Evolutionary conservation across 2,888 invertebrate genomes (phyloP).

Genomic region (Temnothorax rugatulus): DNA sequence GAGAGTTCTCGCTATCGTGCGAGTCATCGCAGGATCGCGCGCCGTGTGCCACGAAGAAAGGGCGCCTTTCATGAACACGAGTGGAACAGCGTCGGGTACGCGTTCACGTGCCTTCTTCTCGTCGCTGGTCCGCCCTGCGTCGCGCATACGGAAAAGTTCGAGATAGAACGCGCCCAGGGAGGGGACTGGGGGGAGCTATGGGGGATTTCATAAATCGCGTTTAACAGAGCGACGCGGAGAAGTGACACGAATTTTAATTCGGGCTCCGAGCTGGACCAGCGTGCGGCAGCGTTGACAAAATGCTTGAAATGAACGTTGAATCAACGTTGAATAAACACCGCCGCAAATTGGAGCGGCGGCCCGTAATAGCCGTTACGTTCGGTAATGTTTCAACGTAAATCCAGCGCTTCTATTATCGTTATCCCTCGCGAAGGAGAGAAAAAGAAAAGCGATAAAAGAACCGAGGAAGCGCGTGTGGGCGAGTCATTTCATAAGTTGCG

Average conservation of each 20-base stretch:
- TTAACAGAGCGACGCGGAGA: slow-evolving; percentile 41
- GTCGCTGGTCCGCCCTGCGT: neutral
- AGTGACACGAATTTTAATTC: slow-evolving; percentile 51
- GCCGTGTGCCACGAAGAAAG: slow-evolving; percentile 70
- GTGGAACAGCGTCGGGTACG: slow-evolving; percentile 56
- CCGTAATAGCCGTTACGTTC: slow-evolving; percentile 1
- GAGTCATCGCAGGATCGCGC: slow-evolving; percentile 73
- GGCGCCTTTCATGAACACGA: slow-evolving; percentile 71
- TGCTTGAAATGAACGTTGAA: slow-evolving; percentile 45
- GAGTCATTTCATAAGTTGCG: slow-evolving; percentile 32
- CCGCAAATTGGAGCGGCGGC: slow-evolving; percentile 6
- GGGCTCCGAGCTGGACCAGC: neutral
- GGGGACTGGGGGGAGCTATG: neutral
- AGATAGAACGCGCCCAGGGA: neutral
- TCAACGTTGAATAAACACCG: slow-evolving; percentile 36
- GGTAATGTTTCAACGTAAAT: slow-evolving; percentile 34
- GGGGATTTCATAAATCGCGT: slow-evolving; percentile 26
- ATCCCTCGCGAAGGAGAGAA: neutral
- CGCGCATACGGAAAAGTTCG: slow-evolving; percentile 44
- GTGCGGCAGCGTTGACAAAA: slow-evolving; percentile 26
- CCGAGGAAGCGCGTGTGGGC: neutral
- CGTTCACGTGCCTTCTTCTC: neutral
- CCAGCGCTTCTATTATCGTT: slow-evolving; percentile 19
- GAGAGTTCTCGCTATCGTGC: slow-evolving; percentile 40
- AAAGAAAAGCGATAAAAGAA: neutral